phyloP scores from a whole-genome alignment of 2,113 vertebrate genomes.

The Chionodraco myersi region DNA sequence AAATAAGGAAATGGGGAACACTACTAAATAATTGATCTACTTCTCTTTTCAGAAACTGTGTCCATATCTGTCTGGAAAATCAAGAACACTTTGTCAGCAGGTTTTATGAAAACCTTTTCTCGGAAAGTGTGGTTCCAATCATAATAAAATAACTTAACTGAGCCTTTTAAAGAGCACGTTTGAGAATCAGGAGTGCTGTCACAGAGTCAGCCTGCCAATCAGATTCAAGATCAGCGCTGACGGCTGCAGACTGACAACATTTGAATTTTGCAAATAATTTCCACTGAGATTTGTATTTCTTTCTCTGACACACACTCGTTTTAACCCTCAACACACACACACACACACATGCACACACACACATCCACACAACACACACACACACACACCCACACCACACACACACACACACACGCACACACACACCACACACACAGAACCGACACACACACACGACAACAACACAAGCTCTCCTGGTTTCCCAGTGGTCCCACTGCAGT shows the following conservation, averaged over 20 bases:
- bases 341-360: too few relatives aligned
- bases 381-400: not conserved
- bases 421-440: not conserved
- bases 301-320: not conserved
- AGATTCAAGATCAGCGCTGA: not conserved
- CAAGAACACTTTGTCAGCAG: not conserved
- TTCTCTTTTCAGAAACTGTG: not conserved
- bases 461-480: not conserved
- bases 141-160: too few relatives aligned
- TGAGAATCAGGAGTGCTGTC: not conserved
- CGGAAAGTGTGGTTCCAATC: not conserved
- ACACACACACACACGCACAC: too few relatives aligned
- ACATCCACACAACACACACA: not conserved
- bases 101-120: not conserved
- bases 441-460: conserved; percentile 3
- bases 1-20: not conserved
- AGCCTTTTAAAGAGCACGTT: not conserved
- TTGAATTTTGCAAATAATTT: conserved; percentile 11
- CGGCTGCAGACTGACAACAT: not conserved
- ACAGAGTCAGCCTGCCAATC: not conserved
- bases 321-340: too few relatives aligned
- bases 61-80: not conserved
- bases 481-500: not conserved
- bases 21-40: not conserved
- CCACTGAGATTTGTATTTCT: not conserved